Percentiles rank a stretch among this genome's conserved stretches.
Evolutionary conservation across 2,797 vertebrate species (phyloP).

Genomic region (Brachyalestes nurse): DNA sequence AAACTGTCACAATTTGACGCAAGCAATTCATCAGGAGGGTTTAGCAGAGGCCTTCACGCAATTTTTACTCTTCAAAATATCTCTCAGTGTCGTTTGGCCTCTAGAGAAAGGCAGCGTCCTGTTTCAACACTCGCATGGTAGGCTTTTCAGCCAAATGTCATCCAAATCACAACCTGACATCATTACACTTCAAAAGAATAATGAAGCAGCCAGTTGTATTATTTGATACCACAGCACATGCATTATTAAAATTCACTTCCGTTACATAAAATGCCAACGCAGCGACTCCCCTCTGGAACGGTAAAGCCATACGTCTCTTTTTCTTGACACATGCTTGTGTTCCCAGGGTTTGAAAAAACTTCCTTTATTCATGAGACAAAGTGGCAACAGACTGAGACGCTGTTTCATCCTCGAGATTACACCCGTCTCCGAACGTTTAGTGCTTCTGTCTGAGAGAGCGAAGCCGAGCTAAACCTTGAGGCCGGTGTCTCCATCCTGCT

Average conservation of each 20-base stretch:
- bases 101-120: conserved; percentile 12
- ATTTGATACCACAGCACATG: conserved; percentile 11
- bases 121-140: not conserved
- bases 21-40: conserved; percentile 35
- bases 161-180: conserved; percentile 15
- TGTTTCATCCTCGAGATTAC: not conserved
- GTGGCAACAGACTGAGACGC: not conserved
- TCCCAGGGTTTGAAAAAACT: not conserved
- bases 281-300: not conserved
- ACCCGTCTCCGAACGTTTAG: not conserved
- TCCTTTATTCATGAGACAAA: not conserved
- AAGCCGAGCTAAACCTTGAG: not conserved
- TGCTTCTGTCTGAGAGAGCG: not conserved
- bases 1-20: conserved; percentile 28
- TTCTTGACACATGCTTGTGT: not conserved
- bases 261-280: conserved; percentile 2
- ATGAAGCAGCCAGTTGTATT: conserved; percentile 12
- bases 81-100: conserved; percentile 12
- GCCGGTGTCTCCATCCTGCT: not conserved
- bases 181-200: conserved; percentile 23
- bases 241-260: conserved; percentile 17
- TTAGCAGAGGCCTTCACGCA: conserved; percentile 30
- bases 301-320: conserved; percentile 2
- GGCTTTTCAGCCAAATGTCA: conserved; percentile 34
- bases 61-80: conserved; percentile 22